Percentiles rank a stretch among this genome's conserved stretches.
Conservation (phyloP, 2,797 vertebrate species). For the Numenius phaeopus region DNA sequence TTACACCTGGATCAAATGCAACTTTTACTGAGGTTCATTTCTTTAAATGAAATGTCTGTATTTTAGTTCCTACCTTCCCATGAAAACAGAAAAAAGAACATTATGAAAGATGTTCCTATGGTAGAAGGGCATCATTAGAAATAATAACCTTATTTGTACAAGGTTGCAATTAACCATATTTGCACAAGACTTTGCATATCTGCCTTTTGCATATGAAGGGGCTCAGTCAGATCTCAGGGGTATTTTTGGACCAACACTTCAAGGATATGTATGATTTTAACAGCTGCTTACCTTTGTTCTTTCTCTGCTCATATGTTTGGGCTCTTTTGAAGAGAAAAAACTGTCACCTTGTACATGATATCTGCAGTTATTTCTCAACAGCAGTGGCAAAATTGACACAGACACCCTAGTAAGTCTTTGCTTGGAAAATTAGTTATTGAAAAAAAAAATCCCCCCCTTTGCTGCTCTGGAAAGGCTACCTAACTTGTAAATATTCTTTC, state of each 20-base stretch:
- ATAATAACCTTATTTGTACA: background rate
- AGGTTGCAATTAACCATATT: background rate
- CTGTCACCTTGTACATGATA: background rate
- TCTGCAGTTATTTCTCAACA: background rate
- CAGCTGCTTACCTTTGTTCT: background rate
- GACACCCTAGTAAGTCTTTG: background rate
- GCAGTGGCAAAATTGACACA: background rate
- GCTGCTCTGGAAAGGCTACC: background rate
- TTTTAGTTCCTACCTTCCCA: background rate
- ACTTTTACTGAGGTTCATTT: background rate
- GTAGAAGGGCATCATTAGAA: background rate
- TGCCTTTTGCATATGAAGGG: background rate
- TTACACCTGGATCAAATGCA: background rate
- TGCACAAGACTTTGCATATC: background rate
- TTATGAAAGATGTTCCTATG: background rate
- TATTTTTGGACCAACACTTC: background rate
- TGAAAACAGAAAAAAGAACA: background rate
- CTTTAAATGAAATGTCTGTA: background rate
- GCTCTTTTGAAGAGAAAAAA: background rate
- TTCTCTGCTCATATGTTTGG: background rate
- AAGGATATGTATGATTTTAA: background rate
- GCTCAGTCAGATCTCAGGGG: background rate
- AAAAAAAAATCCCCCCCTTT: background rate
- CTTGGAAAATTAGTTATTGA: background rate
- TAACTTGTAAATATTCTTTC: background rate